Evolutionary conservation across 2,888 invertebrate species (phyloP), one percentile per base, ranked within the genome.

Genomic region (Sialis fuliginosa): DNA sequence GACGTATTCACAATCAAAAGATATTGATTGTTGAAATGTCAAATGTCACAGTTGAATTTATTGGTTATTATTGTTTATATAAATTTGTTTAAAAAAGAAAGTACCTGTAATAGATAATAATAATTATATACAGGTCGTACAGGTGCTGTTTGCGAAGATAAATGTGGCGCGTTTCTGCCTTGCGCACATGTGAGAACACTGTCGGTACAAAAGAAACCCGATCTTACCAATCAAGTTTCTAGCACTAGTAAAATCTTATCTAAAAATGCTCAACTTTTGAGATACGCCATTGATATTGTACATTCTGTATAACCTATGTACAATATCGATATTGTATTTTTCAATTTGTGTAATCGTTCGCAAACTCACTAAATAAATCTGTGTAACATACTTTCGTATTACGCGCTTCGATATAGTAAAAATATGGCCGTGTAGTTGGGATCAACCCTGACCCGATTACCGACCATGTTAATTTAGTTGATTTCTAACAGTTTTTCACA

Each of bases 341-440:
- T 37, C 12, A 37, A 10, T 12, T 37, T 10, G 12, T 37, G 12
- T 37, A 37, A 37, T 10, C 12, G 10, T n/a, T 37, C 6, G 10
- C 31, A n/a, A 42, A 22, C 8, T 42, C 31, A 42, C 31, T 31
- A 31, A 42, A 7, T 22, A 8, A 10, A 13, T 9, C 9, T 42
- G 22, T 30, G 30, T 8, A 42, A 30, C 31, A 31, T 30, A 22
- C 33, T 33, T 47, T 47, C 30, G 30, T 46, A 46, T 42, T 42
- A 22, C 46, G 46, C 46, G 42, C 46, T 42, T 13, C 13, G 33
- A 45, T 35, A 13, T 13, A 32, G 49, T 49, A 49, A 51, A 79
- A 80, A 78, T 78, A 81, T 81, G 81, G 81, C 81, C 80, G 80
- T 80, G 80, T 79, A 80, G 80, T 79, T 70, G 69, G 68, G 69